These are phyloP conservation scores for Platycheirus rosarum DNA, from an alignment of 2,888 invertebrate species.

Conservation along the genomic window DNA sequence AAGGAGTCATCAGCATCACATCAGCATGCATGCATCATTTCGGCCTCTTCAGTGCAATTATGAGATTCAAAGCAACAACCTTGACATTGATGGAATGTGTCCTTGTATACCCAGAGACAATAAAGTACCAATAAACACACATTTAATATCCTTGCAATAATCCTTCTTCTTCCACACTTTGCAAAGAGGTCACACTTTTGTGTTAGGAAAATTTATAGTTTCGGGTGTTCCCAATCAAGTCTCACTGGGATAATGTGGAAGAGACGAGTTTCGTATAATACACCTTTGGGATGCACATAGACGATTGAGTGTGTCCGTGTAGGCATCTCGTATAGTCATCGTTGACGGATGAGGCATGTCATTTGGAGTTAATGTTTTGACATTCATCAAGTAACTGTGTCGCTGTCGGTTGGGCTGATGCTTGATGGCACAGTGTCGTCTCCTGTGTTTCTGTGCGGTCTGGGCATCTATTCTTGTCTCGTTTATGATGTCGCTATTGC, in stretches of 20 bases:
- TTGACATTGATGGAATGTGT: slow-evolving; percentile 74
- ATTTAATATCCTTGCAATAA: slow-evolving; percentile 61
- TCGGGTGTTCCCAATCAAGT: slow-evolving; percentile 52
- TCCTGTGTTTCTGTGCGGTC: slow-evolving; percentile 67
- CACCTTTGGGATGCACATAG: slow-evolving; percentile 32
- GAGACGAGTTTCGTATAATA: slow-evolving; percentile 70
- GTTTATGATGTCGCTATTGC: slow-evolving; percentile 60
- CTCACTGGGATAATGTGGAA: slow-evolving; percentile 72
- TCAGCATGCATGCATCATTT: slow-evolving; percentile 47
- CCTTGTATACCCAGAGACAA: slow-evolving; percentile 61
- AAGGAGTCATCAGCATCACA: slow-evolving; percentile 49
- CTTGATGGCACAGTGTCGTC: slow-evolving; percentile 53
- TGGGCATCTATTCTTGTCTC: slow-evolving; percentile 56
- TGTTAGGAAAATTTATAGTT: slow-evolving; percentile 41
- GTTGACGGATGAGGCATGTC: slow-evolving; percentile 82
- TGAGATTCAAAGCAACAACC: slow-evolving; percentile 49
- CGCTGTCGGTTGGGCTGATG: slow-evolving; percentile 28
- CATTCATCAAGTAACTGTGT: slow-evolving; percentile 80
- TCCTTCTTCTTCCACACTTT: slow-evolving; percentile 39
- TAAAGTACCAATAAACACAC: slow-evolving; percentile 58
- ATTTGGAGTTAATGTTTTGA: slow-evolving; percentile 82
- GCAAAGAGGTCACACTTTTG: slow-evolving; percentile 60
- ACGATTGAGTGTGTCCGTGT: slow-evolving; percentile 33
- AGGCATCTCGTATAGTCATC: slow-evolving; percentile 6
- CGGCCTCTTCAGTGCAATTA: slow-evolving; percentile 63